Conservation (phyloP, 2,113 vertebrate species). For the Pachypanchax playfairii region DNA sequence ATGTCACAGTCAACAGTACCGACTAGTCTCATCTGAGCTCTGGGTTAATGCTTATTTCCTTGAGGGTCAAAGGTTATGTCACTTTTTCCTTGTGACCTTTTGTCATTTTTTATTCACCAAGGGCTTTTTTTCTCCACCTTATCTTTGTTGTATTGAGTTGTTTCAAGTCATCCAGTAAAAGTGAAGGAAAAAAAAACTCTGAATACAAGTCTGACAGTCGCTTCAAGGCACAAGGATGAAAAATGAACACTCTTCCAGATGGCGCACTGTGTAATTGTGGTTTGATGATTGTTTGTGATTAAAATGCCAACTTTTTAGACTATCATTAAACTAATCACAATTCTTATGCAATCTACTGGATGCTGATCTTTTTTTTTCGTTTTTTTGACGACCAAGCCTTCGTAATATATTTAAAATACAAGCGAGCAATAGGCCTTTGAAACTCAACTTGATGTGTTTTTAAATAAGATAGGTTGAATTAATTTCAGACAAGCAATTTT, state of each 20-base stretch:
- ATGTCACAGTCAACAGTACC: constrained; percentile 34
- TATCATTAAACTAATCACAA: constrained; percentile 66
- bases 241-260: constrained; percentile 53
- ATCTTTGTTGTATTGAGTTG: neutral
- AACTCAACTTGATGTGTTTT: constrained; percentile 34
- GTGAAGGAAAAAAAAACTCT: constrained; percentile 9
- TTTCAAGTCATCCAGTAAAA: constrained; percentile 2
- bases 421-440: constrained; percentile 35
- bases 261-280: constrained; percentile 48
- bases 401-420: constrained; percentile 25
- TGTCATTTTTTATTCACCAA: constrained; percentile 20
- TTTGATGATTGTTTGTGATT: constrained; percentile 55
- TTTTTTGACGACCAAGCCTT: constrained; percentile 27
- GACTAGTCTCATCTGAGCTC: constrained; percentile 19
- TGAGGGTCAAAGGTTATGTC: constrained; percentile 30
- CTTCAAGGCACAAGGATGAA: constrained; percentile 40
- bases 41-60: constrained; percentile 30
- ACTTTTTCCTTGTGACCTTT: constrained; percentile 17
- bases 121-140: constrained; percentile 4
- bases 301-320: constrained; percentile 51
- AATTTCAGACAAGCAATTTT: neutral
- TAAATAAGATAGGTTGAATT: too few relatives aligned
- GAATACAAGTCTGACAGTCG: constrained; percentile 19
- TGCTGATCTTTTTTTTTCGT: constrained; percentile 16
- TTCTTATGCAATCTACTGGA: constrained; percentile 32